phyloP scores from a whole-genome alignment of 2,888 invertebrate genomes.

The Rhynchonema sp. region DNA sequence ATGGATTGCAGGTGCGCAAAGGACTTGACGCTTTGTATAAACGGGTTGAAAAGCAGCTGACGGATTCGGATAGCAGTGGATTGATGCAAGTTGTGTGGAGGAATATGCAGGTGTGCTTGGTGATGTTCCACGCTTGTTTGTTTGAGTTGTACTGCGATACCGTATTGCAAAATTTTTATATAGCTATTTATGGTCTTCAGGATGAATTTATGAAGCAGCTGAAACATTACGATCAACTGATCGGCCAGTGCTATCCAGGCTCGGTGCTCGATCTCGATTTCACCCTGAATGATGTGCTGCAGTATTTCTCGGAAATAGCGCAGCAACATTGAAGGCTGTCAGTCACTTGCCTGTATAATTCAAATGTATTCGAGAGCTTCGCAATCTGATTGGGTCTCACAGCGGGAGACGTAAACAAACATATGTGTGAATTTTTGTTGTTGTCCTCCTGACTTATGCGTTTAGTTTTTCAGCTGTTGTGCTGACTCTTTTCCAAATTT shows the following conservation, averaged over 20 bases:
- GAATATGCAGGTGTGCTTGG: slow-evolving; percentile 95
- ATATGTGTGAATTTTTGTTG: too few relatives aligned
- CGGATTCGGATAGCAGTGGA: not conserved
- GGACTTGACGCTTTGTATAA: slow-evolving; percentile 76
- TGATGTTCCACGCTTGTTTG: too few relatives aligned
- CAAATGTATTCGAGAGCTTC: too few relatives aligned
- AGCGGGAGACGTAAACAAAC: too few relatives aligned
- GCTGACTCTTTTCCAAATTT: too few relatives aligned
- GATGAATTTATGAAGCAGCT: slow-evolving; percentile 94
- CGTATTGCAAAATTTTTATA: not conserved
- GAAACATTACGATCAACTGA: slow-evolving; percentile 62
- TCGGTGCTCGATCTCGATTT: slow-evolving; percentile 81
- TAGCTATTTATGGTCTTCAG: slow-evolving; percentile 14
- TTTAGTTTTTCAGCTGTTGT: too few relatives aligned
- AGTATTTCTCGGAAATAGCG: slow-evolving; percentile 94
- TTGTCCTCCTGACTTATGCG: too few relatives aligned
- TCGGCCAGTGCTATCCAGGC: slow-evolving; percentile 85
- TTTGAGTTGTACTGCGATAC: not conserved
- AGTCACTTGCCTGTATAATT: not conserved
- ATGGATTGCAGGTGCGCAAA: slow-evolving; percentile 60
- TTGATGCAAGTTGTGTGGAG: slow-evolving; percentile 70
- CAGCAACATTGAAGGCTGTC: slow-evolving; percentile 71
- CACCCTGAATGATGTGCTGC: slow-evolving; percentile 77
- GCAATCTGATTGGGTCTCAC: too few relatives aligned
- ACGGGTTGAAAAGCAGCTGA: slow-evolving; percentile 85